Conservation (phyloP, 2,113 vertebrate species). For the Hippopotamus amphibius region DNA sequence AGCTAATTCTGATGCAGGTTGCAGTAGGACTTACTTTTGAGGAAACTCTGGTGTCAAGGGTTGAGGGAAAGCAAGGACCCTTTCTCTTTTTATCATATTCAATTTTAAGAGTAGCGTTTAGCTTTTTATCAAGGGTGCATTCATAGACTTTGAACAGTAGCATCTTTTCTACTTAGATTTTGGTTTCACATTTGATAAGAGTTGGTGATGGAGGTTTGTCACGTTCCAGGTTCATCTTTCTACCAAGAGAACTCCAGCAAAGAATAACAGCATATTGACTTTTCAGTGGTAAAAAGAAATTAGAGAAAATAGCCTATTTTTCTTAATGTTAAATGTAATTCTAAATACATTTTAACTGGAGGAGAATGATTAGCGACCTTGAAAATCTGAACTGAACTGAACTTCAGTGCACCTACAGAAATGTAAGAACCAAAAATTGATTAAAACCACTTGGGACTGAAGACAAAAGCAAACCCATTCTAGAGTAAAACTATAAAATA, state of each 20-base stretch:
- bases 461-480: background rate
- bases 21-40: background rate
- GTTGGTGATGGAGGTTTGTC: constrained; percentile 17
- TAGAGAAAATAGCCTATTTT: constrained; percentile 41
- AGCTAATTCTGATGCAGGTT: background rate
- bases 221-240: constrained; percentile 35
- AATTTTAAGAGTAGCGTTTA: background rate
- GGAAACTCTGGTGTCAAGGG: background rate
- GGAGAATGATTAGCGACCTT: background rate
- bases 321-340: constrained; percentile 29
- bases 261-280: background rate
- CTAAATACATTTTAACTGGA: constrained; percentile 17
- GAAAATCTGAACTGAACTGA: background rate
- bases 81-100: background rate
- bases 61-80: background rate
- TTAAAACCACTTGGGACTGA: background rate
- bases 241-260: background rate
- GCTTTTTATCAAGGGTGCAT: background rate
- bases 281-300: constrained; percentile 37
- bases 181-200: constrained; percentile 27
- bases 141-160: constrained; percentile 17
- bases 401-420: background rate
- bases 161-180: constrained; percentile 39
- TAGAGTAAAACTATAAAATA: background rate
- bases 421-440: background rate